These are phyloP conservation scores for Apis laboriosa DNA, from an alignment of 1,140 invertebrate species.

Conservation along the genomic window DNA sequence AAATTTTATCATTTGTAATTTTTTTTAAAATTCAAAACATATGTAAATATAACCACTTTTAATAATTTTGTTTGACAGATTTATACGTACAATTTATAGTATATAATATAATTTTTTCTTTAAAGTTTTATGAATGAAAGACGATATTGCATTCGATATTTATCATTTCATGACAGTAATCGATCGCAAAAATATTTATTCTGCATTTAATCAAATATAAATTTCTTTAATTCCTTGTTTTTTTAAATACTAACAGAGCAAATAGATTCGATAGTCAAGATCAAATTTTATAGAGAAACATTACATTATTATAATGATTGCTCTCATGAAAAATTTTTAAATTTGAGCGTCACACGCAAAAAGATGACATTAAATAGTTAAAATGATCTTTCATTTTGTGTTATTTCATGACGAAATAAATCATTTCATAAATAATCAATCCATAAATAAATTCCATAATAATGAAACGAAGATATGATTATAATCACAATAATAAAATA, in stretches of 20 bases:
- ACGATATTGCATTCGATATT: background rate
- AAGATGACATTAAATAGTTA: background rate
- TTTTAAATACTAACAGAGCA: background rate
- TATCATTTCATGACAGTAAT: background rate
- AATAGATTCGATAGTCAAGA: background rate
- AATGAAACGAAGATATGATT: background rate
- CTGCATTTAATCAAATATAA: background rate
- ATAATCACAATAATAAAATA: too few species aligned
- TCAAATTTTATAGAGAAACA: slow-evolving; percentile 3
- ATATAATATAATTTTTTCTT: background rate
- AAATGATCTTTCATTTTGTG: slow-evolving; percentile 6
- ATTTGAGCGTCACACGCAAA: background rate
- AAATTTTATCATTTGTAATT: background rate
- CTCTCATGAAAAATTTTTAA: slow-evolving; percentile 3
- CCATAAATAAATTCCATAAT: background rate
- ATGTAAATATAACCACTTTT: slow-evolving; percentile 24
- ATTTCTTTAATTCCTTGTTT: background rate
- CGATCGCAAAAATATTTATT: background rate
- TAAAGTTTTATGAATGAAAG: background rate
- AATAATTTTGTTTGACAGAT: slow-evolving; percentile 6
- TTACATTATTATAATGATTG: slow-evolving; percentile 28
- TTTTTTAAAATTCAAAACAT: background rate
- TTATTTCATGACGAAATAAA: background rate
- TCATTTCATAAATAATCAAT: slow-evolving; percentile 10
- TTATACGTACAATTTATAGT: background rate